phyloP scores from a whole-genome alignment of 2,113 vertebrate species.

The Irena cyanogastra region DNA sequence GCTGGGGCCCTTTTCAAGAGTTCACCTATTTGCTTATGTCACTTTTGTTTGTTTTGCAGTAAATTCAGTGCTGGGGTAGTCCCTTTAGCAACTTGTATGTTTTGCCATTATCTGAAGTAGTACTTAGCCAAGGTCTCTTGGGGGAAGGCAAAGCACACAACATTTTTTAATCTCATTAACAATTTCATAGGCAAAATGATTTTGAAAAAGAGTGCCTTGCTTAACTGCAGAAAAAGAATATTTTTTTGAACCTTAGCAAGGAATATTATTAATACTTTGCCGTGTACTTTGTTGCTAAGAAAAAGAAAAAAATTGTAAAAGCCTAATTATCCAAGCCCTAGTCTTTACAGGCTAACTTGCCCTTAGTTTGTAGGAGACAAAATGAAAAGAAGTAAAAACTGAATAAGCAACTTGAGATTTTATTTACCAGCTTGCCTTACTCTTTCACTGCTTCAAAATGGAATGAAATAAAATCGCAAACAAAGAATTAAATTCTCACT shows the following conservation, averaged over 20 bases:
- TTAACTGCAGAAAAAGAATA: not conserved
- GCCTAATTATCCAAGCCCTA: not conserved
- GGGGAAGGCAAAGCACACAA: not conserved
- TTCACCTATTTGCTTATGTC: conserved; percentile 53
- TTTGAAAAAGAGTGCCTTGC: not conserved
- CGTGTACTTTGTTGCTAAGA: not conserved
- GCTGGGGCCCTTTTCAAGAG: not conserved
- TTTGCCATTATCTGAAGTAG: not conserved
- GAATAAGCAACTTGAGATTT: not conserved
- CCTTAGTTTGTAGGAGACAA: not conserved
- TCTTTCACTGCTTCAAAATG: not conserved
- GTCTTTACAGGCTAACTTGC: not conserved
- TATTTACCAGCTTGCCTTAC: not conserved
- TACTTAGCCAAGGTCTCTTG: not conserved
- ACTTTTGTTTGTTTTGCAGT: conserved; percentile 52
- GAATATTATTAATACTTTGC: not conserved
- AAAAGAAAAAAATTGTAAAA: not conserved
- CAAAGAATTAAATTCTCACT: not conserved
- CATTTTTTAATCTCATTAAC: not conserved
- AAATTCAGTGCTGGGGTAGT: conserved; percentile 32
- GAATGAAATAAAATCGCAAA: not conserved
- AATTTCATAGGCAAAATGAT: not conserved
- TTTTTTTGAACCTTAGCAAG: not conserved
- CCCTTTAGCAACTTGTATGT: not conserved
- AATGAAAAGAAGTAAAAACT: not conserved